Evolutionary conservation across 2,888 invertebrate species (phyloP).

Genomic region (Leucophora obtusa): DNA sequence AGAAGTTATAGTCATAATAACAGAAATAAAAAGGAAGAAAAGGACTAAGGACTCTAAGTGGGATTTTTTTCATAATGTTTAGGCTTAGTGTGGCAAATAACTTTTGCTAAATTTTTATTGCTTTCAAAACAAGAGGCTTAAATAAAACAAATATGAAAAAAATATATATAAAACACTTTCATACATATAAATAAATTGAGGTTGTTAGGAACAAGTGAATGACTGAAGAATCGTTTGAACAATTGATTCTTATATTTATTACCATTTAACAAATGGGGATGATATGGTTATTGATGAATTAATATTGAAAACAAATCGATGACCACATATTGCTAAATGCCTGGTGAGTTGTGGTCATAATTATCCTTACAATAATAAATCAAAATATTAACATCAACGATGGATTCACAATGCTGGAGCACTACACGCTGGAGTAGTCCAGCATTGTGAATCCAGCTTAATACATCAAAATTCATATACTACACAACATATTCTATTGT

Average conservation of each 20-base stretch:
- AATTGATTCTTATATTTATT: constrained; percentile 29
- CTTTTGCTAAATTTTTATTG: constrained; percentile 71
- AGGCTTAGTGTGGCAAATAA: constrained; percentile 63
- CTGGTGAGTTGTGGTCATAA: constrained; percentile 55
- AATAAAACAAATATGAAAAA: constrained; percentile 65
- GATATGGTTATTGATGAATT: constrained; percentile 35
- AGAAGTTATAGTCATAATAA: constrained; percentile 15
- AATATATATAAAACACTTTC: constrained; percentile 6
- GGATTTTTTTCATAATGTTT: constrained; percentile 33
- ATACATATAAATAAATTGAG: not conserved
- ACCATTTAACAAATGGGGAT: constrained; percentile 40
- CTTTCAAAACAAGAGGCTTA: constrained; percentile 76
- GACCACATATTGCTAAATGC: constrained; percentile 31
- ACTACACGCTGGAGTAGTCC: too few relatives aligned
- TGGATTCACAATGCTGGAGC: too few relatives aligned
- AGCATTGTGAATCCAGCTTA: too few relatives aligned
- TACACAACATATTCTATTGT: too few relatives aligned
- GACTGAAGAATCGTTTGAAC: constrained; percentile 41
- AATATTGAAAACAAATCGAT: constrained; percentile 48
- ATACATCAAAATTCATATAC: too few relatives aligned
- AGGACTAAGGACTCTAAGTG: constrained; percentile 45
- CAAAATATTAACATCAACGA: constrained; percentile 39
- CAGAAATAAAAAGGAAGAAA: constrained; percentile 19
- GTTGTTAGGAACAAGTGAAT: constrained; percentile 49
- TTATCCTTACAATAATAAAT: constrained; percentile 58